These are phyloP conservation scores for Platyura marginata DNA, from an alignment of 1,140 invertebrate genomes.

Conservation along the genomic window DNA sequence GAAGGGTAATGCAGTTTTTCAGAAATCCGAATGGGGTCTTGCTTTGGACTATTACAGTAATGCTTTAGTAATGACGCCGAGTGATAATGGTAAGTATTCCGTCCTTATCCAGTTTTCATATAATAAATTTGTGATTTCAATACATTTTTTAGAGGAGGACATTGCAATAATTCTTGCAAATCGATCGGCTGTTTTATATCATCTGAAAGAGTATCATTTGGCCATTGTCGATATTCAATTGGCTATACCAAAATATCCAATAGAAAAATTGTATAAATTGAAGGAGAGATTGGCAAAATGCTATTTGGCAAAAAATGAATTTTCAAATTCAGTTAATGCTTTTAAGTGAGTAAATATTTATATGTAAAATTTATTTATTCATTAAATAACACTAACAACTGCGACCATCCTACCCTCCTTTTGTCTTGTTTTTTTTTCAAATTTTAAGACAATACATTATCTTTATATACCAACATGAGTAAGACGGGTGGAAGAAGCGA, in stretches of 20 bases:
- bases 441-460: background rate
- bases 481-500: too few species aligned
- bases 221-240: slow-evolving; percentile 52
- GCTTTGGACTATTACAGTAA: slow-evolving; percentile 57
- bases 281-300: slow-evolving; percentile 58
- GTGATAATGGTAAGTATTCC: slow-evolving; percentile 34
- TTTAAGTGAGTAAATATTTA: slow-evolving; percentile 32
- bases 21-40: slow-evolving; percentile 50
- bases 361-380: too few species aligned
- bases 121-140: slow-evolving; percentile 4
- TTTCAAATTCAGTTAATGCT: slow-evolving; percentile 42
- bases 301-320: slow-evolving; percentile 48
- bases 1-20: slow-evolving; percentile 60
- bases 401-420: background rate
- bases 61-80: slow-evolving; percentile 42
- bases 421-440: background rate
- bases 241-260: slow-evolving; percentile 49
- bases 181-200: slow-evolving; percentile 70
- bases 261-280: slow-evolving; percentile 55
- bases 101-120: slow-evolving; percentile 4
- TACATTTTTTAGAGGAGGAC: slow-evolving; percentile 28
- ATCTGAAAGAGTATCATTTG: slow-evolving; percentile 47
- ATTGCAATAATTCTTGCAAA: slow-evolving; percentile 65
- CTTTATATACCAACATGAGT: too few species aligned
- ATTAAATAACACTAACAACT: background rate